Conservation (phyloP, 2,888 invertebrate species). For the Sepiola atlantica region DNA sequence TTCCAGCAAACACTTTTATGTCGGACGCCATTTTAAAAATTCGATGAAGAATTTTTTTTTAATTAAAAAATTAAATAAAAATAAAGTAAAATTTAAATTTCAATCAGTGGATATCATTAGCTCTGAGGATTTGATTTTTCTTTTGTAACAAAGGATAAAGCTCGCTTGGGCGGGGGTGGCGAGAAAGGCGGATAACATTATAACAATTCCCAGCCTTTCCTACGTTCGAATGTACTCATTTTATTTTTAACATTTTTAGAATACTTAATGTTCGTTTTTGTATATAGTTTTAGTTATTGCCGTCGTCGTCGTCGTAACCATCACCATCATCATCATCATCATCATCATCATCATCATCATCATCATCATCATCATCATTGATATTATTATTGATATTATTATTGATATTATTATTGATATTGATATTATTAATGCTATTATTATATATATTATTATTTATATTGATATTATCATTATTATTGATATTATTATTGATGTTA, state of each 20-base stretch:
- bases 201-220: background rate
- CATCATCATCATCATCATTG: background rate
- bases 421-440: background rate
- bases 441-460: too few species aligned
- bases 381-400: background rate
- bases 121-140: background rate
- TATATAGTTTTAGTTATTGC: too few species aligned
- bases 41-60: background rate
- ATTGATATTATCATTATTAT: too few species aligned
- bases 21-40: background rate
- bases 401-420: background rate
- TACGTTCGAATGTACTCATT: background rate
- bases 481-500: too few species aligned
- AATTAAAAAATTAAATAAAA: background rate
- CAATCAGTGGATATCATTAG: constrained; percentile 2
- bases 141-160: background rate
- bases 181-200: background rate
- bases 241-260: background rate
- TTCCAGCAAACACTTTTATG: background rate
- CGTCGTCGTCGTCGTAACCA: too few species aligned
- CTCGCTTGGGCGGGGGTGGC: background rate
- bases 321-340: background rate
- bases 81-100: background rate
- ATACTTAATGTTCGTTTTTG: too few species aligned
- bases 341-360: background rate